A percentile compares a stretch with the other conserved stretches of the same genome.
phyloP scores from a whole-genome alignment of 2,888 invertebrate species.

The Pomacea canaliculata region DNA sequence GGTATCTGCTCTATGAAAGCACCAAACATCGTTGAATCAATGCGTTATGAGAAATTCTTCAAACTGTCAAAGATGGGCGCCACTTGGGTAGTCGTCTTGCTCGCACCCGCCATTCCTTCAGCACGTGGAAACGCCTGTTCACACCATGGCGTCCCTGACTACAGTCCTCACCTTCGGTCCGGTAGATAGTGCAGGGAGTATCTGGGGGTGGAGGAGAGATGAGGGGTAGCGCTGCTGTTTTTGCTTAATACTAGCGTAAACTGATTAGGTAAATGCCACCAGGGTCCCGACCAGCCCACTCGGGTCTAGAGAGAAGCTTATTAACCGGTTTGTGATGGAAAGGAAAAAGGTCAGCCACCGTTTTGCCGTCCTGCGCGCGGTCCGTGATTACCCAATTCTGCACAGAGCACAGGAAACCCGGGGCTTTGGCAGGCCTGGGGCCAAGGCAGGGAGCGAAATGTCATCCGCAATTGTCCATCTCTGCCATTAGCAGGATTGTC shows the following conservation, averaged over 20 bases:
- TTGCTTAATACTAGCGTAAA: constrained; percentile 35
- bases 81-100: no score
- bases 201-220: not conserved
- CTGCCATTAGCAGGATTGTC: constrained; percentile 26
- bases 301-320: constrained; percentile 30
- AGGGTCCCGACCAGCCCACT: constrained; percentile 29
- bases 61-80: no score
- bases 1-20: no score
- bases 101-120: no score
- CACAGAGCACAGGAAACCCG: constrained; percentile 28
- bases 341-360: constrained; percentile 11
- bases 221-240: constrained; percentile 10
- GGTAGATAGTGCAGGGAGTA: not conserved
- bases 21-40: no score
- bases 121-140: no score
- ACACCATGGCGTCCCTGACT: no score
- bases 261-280: constrained; percentile 40
- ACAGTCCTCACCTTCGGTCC: not conserved
- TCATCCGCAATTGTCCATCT: constrained; percentile 25
- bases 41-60: no score
- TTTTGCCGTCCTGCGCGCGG: constrained; percentile 24
- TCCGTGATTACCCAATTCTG: constrained; percentile 37
- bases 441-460: constrained; percentile 27
- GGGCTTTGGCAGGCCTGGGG: constrained; percentile 6
- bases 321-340: constrained; percentile 38